phyloP scores from a whole-genome alignment of 2,797 vertebrate genomes.

The Tolypeutes matacus region DNA sequence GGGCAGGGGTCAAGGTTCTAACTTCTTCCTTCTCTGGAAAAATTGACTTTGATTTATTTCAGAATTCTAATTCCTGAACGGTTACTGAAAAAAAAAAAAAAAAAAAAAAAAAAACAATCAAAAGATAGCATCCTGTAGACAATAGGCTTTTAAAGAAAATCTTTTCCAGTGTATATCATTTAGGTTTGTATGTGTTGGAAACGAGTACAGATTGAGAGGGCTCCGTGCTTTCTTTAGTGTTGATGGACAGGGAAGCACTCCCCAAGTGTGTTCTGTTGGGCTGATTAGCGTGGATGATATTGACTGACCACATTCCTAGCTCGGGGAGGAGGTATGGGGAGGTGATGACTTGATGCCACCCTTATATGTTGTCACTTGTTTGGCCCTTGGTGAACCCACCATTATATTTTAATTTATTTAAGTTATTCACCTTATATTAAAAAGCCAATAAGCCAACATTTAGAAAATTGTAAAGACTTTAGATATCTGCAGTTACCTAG shows the following conservation, averaged over 20 bases:
- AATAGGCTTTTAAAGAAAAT: not conserved
- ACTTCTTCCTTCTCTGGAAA: not conserved
- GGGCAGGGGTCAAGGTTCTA: not conserved
- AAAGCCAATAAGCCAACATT: not conserved
- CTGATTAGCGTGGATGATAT: not conserved
- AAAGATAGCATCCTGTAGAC: not conserved
- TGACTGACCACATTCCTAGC: not conserved
- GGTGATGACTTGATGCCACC: not conserved
- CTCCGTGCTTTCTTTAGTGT: not conserved
- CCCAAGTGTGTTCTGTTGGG: not conserved
- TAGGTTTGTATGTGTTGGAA: not conserved
- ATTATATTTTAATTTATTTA: constrained; percentile 25
- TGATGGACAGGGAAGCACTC: not conserved
- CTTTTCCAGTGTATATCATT: not conserved
- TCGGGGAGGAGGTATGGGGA: not conserved
- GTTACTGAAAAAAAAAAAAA: not conserved
- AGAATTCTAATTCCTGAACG: constrained; percentile 8
- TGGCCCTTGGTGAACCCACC: not conserved
- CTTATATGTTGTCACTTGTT: not conserved
- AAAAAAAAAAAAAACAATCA: not conserved
- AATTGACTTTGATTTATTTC: constrained; percentile 18
- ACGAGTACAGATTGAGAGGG: not conserved
- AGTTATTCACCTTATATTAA: constrained; percentile 26
- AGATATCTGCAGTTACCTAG: not conserved
- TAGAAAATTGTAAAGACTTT: not conserved